Evolutionary conservation across 2,888 invertebrate species (phyloP).

Genomic region (Eupithecia dodoneata): DNA sequence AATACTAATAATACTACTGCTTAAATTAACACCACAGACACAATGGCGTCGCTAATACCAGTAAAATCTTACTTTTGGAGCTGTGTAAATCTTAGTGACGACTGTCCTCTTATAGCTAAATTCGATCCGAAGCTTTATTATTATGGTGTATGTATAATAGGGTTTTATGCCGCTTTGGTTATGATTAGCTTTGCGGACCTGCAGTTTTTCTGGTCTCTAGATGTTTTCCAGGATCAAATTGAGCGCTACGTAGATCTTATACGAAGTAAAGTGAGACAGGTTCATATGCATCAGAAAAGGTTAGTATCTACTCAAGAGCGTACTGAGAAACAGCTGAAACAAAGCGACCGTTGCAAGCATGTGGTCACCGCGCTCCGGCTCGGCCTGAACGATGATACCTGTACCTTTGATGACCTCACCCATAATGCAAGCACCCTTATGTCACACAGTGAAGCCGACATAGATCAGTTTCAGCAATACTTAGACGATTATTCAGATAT

Average conservation of each 20-base stretch:
- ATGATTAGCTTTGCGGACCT: constrained; percentile 64
- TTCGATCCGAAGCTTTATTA: constrained; percentile 64
- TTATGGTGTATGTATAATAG: constrained; percentile 59
- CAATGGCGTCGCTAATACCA: background rate
- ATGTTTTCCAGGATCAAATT: constrained; percentile 61
- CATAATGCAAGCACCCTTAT: background rate
- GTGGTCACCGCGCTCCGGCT: constrained; percentile 60
- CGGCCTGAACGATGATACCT: constrained; percentile 46
- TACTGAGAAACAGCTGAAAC: constrained; percentile 62
- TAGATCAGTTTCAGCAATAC: constrained; percentile 40
- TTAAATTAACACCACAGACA: background rate
- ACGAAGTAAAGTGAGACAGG: constrained; percentile 61
- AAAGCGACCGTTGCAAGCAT: constrained; percentile 55
- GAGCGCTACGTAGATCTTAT: constrained; percentile 63
- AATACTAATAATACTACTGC: background rate
- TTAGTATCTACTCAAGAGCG: constrained; percentile 63
- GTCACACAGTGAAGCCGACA: constrained; percentile 13
- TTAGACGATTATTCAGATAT: constrained; percentile 22
- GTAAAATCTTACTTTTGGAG: constrained; percentile 67
- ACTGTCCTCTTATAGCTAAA: constrained; percentile 65
- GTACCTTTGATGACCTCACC: background rate
- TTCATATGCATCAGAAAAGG: constrained; percentile 63
- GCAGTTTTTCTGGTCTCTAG: constrained; percentile 68
- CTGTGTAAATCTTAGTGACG: constrained; percentile 64
- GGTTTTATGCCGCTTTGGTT: constrained; percentile 62